Evolutionary conservation across 2,113 vertebrate genomes (phyloP).

Genomic region (Odontesthes bonariensis): DNA sequence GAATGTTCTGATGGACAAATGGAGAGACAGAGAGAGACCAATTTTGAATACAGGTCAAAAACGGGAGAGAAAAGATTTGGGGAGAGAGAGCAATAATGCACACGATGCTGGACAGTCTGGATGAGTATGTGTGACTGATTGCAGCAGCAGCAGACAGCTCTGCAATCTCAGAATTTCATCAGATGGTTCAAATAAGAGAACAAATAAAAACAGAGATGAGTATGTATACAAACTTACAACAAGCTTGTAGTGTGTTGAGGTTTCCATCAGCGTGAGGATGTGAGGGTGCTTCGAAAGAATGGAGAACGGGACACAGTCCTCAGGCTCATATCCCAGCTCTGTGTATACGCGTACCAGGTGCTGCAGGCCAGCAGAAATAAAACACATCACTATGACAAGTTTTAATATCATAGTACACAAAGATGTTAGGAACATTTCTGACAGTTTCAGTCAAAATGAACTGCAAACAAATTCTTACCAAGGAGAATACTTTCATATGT

Average conservation of each 20-base stretch:
- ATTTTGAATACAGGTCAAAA: background rate
- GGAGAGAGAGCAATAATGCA: background rate
- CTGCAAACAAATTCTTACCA: background rate
- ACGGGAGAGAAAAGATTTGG: background rate
- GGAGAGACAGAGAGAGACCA: background rate
- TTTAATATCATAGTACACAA: background rate
- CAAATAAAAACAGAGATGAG: background rate
- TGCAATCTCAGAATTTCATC: background rate
- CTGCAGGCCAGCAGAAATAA: conserved; percentile 41
- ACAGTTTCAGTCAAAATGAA: background rate
- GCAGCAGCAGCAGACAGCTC: background rate
- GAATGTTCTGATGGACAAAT: conserved; percentile 68
- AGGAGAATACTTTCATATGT: background rate
- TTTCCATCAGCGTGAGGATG: conserved; percentile 84
- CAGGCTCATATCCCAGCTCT: conserved; percentile 80
- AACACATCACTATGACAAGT: background rate
- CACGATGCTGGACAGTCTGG: background rate
- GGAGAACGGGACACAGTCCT: conserved; percentile 80
- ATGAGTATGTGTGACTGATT: background rate
- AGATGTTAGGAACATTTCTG: background rate
- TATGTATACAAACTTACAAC: conserved; percentile 81
- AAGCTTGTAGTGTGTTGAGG: conserved; percentile 80
- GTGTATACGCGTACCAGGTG: conserved; percentile 79
- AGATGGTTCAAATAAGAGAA: background rate
- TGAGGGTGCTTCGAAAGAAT: conserved; percentile 86